Base-by-base conservation (phyloP, 2,797 vertebrate genomes). In the Calcarius lapponicus region DNA sequence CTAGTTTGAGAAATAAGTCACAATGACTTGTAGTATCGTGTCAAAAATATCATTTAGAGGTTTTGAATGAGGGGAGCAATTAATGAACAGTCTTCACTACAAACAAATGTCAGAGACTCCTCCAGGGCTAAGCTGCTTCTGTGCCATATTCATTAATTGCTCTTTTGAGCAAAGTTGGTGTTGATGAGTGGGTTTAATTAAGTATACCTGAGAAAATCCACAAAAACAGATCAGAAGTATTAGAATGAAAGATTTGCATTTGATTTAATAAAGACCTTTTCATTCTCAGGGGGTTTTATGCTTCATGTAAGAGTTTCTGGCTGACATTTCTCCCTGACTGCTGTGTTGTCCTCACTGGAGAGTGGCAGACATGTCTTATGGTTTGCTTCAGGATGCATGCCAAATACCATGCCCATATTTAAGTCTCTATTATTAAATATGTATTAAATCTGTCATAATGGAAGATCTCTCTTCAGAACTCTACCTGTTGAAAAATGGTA, bases 121-220 rank as follows among this genome's bases (percentile, higher is more conserved):
- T 88, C 76, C 28, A 89, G 93, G 96, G 92, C 89, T 95, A 79
- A 83, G 81, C 26, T 85, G 79, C 66, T 87, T 96, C 89, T 95
- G 38, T 92, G 90, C 87, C 61, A 31, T 90, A 95, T 82, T 94
- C 76, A 81, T 91, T 97, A 97, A 95, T 95, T 97, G 92, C 80
- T 93, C 86, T 95, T 96, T 93, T 92, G 75, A 95, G 87, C 60
- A 79, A 91, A 91, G 76, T 62, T 85, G 60, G 66, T 92, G 62
- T 88, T 94, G 88, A 90, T 96, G 87, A 56, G 70, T 84, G 58
- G 43, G 50, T 96, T 97, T 96, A 97, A 94, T 97, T 96, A 97
- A 95, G 54, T 47, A 78, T 95, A 71, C 75, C 92, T 95, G 90
- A 92, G 67, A 94, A 95, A 90, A 76, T 67, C 87, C 47, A 75